Percentiles rank a stretch among this genome's conserved stretches.
phyloP scores from a whole-genome alignment of 2,888 invertebrate genomes.

The Nycteola revayana region DNA sequence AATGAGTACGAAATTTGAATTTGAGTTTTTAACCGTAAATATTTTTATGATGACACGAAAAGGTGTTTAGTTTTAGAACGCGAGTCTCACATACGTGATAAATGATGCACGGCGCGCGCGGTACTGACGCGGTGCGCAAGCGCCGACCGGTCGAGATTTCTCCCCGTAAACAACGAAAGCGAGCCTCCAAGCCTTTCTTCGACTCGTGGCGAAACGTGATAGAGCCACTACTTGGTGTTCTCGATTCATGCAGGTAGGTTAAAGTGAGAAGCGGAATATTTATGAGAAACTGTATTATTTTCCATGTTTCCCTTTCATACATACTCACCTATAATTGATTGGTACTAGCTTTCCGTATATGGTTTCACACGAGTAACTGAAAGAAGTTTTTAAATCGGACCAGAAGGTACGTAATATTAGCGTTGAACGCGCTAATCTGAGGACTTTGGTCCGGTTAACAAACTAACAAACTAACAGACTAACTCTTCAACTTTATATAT shows the following conservation, averaged over 20 bases:
- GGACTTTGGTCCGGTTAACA: no score
- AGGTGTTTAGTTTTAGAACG: constrained; percentile 22
- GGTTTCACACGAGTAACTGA: no score
- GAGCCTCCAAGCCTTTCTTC: constrained; percentile 74
- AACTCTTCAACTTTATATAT: no score
- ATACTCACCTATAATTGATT: no score
- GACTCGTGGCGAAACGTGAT: constrained; percentile 62
- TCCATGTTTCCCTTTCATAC: no score
- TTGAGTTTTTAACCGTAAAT: constrained; percentile 3
- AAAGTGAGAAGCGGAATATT: no score
- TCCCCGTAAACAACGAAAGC: constrained; percentile 80
- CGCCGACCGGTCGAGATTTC: constrained; percentile 75
- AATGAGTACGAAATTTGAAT: constrained; percentile 7
- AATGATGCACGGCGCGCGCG: constrained; percentile 3
- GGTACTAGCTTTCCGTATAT: no score
- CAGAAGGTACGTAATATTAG: no score
- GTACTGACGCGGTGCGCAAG: constrained; percentile 50
- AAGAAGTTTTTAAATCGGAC: no score
- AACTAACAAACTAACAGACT: no score
- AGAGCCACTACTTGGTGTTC: constrained; percentile 46
- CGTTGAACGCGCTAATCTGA: no score
- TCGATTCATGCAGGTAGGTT: constrained; percentile 29
- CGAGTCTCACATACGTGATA: constrained; percentile 33
- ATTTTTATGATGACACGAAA: constrained; percentile 28
- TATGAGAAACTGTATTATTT: no score